phyloP scores from a whole-genome alignment of 2,888 invertebrate genomes.

The Melangyna quadrimaculata region DNA sequence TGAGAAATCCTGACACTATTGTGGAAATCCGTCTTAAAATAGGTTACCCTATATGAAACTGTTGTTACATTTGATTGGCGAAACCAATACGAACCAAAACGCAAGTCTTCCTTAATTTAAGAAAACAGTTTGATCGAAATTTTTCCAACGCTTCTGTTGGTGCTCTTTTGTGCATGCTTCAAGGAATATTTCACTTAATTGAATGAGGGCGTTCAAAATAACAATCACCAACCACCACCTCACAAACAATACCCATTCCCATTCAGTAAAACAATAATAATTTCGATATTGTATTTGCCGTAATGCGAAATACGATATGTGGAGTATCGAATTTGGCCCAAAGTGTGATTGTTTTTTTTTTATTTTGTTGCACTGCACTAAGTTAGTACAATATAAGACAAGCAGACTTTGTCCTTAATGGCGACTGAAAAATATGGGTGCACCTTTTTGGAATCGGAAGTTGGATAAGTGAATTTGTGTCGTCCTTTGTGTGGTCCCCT shows the following conservation, averaged over 20 bases:
- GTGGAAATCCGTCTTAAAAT: too few relatives aligned
- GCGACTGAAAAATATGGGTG: slow-evolving; percentile 38
- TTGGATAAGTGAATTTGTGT: slow-evolving; percentile 44
- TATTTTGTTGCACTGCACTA: slow-evolving; percentile 8
- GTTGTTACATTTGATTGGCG: too few relatives aligned
- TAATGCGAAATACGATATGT: slow-evolving; percentile 43
- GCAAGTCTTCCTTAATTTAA: neutral
- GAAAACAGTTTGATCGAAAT: too few relatives aligned
- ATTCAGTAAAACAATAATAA: slow-evolving; percentile 45
- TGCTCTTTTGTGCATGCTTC: slow-evolving; percentile 12
- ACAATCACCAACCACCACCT: slow-evolving; percentile 29
- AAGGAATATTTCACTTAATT: slow-evolving; percentile 38
- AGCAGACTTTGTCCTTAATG: slow-evolving; percentile 17
- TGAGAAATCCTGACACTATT: too few relatives aligned
- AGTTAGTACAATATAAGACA: neutral
- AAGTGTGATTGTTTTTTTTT: slow-evolving; percentile 12
- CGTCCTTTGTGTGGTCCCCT: slow-evolving; percentile 16
- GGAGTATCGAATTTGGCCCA: slow-evolving; percentile 29
- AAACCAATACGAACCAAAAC: too few relatives aligned
- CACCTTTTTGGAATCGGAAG: slow-evolving; percentile 42
- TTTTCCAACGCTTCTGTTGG: neutral
- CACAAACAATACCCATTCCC: neutral
- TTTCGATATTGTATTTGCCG: slow-evolving; percentile 41
- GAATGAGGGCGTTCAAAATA: slow-evolving; percentile 37
- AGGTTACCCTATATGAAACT: too few relatives aligned